Base-by-base conservation (phyloP, 2,113 vertebrate genomes). In the Chaetodon trifascialis region DNA sequence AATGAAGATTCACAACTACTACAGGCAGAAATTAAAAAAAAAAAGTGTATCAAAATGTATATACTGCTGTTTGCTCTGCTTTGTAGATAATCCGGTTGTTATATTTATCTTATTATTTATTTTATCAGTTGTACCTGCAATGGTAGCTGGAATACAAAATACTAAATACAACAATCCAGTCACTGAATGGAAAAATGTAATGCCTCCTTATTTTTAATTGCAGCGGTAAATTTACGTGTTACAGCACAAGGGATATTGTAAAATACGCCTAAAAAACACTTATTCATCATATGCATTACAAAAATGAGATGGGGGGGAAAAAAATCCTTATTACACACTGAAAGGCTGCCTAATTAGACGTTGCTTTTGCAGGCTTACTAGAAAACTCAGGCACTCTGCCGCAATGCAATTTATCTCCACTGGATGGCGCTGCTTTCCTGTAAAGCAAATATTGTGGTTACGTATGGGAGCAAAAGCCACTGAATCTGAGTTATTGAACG, bases 401-500 rank as follows among this genome's bases (percentile, higher is more conserved):
- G 51, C 47, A 77, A 16, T 60, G 21, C 7, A 23, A 19, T 5
- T 21, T 15, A 19, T 34, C 0, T 17, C 73, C 93, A 82, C 62
- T 75, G 16, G 80, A 25, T 84, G 90, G 65, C 59, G 88, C 81
- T 83, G 67, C 7, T 11, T 68, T 36, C 8, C 67, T 49, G 25
- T 15, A 4, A 11, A 54, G 51, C 23, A 11, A 23, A 44, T 40
- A n/a, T 0, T 40, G 16, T 73, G 59, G 6, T 5, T 19, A 21
- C 7, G 44, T 3, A 64, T 19, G 16, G 44, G n/a, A 47, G 30
- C 21, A 47, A 60, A 63, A 19, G 40, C 15, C 68, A 68, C 44
- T 60, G 70, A 84, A 82, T 78, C 11, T 68, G 72, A 88, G 76
- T 30, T 38, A 34, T 36, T 70, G 79, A 78, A 84, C 51, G 49